Conservation (phyloP, 53 echinoderm and acorn worm genomes). For the Mesocentrotus franciscanus region DNA sequence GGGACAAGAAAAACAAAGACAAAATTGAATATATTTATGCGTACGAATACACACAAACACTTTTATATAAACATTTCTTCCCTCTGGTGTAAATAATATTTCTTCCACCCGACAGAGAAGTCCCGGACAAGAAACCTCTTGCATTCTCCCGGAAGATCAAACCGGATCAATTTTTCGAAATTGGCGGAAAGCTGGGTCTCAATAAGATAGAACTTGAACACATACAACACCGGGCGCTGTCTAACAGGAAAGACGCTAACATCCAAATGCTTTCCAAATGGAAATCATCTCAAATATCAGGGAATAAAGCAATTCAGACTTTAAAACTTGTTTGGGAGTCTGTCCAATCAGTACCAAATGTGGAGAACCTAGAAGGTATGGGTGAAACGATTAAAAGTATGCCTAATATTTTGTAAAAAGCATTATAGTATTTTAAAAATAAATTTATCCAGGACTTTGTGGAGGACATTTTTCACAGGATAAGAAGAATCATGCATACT, state of each 20-base stretch:
- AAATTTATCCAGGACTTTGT: too few species aligned
- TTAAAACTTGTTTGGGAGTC: constrained; percentile 19
- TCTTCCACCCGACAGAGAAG: neutral
- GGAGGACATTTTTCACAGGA: too few species aligned
- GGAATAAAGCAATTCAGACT: neutral
- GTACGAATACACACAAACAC: too few species aligned
- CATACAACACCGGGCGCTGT: neutral
- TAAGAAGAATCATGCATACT: too few species aligned
- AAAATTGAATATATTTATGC: neutral
- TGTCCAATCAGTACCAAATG: neutral
- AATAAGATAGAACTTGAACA: neutral
- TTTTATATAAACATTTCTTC: too few species aligned
- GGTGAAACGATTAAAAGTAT: neutral
- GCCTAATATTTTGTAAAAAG: too few species aligned
- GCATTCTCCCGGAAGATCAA: neutral
- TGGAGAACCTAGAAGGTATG: neutral
- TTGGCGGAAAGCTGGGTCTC: neutral
- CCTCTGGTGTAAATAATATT: too few species aligned
- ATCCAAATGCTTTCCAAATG: constrained; percentile 30
- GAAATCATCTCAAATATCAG: constrained; percentile 8
- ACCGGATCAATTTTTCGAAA: neutral
- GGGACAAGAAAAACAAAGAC: neutral
- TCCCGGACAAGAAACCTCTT: neutral
- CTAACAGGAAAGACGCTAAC: constrained; percentile 14
- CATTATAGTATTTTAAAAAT: too few species aligned